Evolutionary conservation across 2,888 invertebrate genomes (phyloP).

Genomic region (Lepidochrysops patricia): DNA sequence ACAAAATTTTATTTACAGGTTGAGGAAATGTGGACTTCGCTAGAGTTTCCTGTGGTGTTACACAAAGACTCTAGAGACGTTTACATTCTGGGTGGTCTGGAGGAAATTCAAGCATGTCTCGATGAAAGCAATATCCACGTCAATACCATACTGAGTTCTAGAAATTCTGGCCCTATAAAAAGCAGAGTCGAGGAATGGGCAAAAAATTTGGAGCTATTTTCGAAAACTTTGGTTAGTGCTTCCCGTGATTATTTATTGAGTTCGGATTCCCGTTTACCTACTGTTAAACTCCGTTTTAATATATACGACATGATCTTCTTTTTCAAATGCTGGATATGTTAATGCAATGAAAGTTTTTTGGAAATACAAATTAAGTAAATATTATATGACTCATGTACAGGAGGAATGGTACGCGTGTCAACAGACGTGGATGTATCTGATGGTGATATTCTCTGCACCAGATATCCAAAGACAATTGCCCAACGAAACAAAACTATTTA

Average conservation of each 20-base stretch:
- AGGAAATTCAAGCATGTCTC: constrained; percentile 86
- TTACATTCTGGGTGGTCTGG: constrained; percentile 87
- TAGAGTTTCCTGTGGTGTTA: constrained; percentile 83
- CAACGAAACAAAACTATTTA: constrained; percentile 90
- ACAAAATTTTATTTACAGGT: constrained; percentile 63
- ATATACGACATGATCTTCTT: no score
- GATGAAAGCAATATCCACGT: constrained; percentile 92
- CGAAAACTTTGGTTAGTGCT: constrained; percentile 81
- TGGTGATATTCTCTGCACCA: constrained; percentile 95
- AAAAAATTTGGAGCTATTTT: constrained; percentile 83
- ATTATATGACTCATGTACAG: constrained; percentile 45
- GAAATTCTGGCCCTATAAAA: constrained; percentile 89
- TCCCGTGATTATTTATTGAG: no score
- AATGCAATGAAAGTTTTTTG: neutral
- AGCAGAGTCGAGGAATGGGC: constrained; percentile 88
- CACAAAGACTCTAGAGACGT: constrained; percentile 90
- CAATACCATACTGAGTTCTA: constrained; percentile 89
- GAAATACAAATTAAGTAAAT: neutral
- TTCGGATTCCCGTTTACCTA: no score
- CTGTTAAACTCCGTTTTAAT: no score
- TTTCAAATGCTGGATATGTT: no score
- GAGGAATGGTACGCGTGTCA: constrained; percentile 94
- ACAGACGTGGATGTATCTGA: constrained; percentile 94
- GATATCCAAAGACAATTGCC: constrained; percentile 95
- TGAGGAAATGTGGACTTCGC: constrained; percentile 87